Percentiles rank a stretch among this genome's conserved stretches.
phyloP scores from a whole-genome alignment of 2,113 vertebrate species.

The Pitta sordida region DNA sequence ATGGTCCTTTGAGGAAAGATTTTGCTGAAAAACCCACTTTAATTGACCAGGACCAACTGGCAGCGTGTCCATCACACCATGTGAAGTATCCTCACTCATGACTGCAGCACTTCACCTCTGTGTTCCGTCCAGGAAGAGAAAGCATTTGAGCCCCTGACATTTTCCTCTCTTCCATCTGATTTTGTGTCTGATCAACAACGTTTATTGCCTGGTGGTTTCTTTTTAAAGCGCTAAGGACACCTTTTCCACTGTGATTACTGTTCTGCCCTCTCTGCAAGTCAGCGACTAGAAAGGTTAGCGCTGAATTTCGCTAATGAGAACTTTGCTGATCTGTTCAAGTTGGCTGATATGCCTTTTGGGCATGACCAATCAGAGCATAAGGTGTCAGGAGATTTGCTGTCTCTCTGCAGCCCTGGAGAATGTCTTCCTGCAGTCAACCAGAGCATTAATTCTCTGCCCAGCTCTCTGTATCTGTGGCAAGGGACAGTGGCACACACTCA shows the following conservation, averaged over 20 bases:
- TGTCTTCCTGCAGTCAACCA: not conserved
- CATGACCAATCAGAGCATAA: conserved; percentile 46
- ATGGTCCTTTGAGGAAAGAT: not conserved
- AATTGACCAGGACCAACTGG: not conserved
- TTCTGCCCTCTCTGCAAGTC: conserved; percentile 35
- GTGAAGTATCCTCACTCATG: not conserved
- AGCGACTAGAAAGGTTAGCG: not conserved
- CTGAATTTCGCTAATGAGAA: conserved; percentile 44
- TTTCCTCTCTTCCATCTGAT: not conserved
- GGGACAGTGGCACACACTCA: not conserved
- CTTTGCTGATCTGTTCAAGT: conserved; percentile 49
- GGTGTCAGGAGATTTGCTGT: conserved; percentile 18
- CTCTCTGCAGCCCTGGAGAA: not conserved
- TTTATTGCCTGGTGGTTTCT: not conserved
- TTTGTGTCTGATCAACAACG: conserved; percentile 3
- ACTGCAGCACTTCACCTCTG: not conserved
- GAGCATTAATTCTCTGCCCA: not conserved
- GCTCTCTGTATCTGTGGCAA: not conserved
- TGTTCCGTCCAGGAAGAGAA: not conserved
- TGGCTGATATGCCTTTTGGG: conserved; percentile 19
- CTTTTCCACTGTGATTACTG: not conserved
- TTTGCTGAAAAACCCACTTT: not conserved
- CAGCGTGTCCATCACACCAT: not conserved
- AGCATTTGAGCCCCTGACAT: not conserved
- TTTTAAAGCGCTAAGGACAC: conserved; percentile 9